phyloP scores from a whole-genome alignment of 2,113 vertebrate species.

The Corythornis cristatus region DNA sequence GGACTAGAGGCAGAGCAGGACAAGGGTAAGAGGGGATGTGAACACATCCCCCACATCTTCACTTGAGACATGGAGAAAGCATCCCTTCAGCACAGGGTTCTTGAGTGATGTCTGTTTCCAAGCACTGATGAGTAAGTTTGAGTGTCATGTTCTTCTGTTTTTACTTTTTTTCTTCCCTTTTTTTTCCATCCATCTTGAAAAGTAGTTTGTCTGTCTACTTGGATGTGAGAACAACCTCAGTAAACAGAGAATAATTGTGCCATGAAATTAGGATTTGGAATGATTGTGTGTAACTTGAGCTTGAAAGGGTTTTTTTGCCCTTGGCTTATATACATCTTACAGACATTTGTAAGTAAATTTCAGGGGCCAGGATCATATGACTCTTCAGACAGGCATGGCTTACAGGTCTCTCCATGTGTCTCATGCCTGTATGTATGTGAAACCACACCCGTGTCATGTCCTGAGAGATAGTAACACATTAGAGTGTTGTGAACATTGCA shows the following conservation, averaged over 20 bases:
- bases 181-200: background rate
- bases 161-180: rapidly evolving
- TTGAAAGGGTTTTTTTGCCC: background rate
- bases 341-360: background rate
- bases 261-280: constrained; percentile 20
- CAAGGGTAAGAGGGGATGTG: background rate
- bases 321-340: background rate
- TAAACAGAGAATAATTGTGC: background rate
- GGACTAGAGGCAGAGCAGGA: background rate
- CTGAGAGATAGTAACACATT: background rate
- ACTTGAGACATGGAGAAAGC: rapidly evolving
- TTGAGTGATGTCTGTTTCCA: background rate
- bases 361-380: background rate
- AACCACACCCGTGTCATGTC: background rate
- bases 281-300: background rate
- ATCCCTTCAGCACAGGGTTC: rapidly evolving
- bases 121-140: background rate
- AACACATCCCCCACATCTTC: background rate
- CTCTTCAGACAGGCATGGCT: background rate
- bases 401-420: background rate
- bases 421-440: background rate
- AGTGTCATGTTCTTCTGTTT: background rate
- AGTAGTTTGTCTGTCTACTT: background rate
- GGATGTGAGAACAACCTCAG: background rate
- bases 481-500: background rate